These are phyloP conservation scores for Tauraco hartlaubi DNA, from an alignment of 2,797 vertebrate genomes.

Conservation along the genomic window DNA sequence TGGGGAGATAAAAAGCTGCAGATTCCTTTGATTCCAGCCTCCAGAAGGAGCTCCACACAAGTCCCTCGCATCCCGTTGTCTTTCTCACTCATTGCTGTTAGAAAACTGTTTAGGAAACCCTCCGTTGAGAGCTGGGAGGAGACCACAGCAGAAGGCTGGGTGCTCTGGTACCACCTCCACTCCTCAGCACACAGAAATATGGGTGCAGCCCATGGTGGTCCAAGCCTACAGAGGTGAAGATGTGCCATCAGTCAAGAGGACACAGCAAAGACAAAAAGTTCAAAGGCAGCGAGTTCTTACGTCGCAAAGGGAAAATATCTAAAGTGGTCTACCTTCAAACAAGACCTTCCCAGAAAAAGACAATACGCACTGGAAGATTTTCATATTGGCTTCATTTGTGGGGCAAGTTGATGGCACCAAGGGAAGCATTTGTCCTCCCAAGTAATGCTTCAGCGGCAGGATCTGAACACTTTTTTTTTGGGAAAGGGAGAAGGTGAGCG, in stretches of 20 bases:
- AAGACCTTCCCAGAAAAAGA: not conserved
- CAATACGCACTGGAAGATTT: not conserved
- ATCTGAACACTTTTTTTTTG: not conserved
- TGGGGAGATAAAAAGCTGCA: not conserved
- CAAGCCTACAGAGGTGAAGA: not conserved
- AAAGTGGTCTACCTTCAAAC: not conserved
- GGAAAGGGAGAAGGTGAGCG: not conserved
- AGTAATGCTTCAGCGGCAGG: not conserved
- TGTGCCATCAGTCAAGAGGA: not conserved
- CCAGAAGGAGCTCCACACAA: not conserved
- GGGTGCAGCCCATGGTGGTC: rapidly evolving
- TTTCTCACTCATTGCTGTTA: too few relatives aligned
- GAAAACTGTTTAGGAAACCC: too few relatives aligned
- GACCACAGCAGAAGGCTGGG: not conserved
- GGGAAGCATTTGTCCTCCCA: not conserved
- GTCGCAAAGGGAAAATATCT: not conserved
- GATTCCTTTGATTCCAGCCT: not conserved
- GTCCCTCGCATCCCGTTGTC: not conserved
- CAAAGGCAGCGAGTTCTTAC: not conserved
- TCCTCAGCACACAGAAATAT: not conserved
- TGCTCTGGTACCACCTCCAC: not conserved
- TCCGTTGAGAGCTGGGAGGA: not conserved
- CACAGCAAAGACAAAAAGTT: not conserved
- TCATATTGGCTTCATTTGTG: not conserved
- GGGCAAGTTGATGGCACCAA: not conserved